Evolutionary conservation across 2,888 invertebrate species (phyloP).

Genomic region (Amblyjoppa fuscipennis): DNA sequence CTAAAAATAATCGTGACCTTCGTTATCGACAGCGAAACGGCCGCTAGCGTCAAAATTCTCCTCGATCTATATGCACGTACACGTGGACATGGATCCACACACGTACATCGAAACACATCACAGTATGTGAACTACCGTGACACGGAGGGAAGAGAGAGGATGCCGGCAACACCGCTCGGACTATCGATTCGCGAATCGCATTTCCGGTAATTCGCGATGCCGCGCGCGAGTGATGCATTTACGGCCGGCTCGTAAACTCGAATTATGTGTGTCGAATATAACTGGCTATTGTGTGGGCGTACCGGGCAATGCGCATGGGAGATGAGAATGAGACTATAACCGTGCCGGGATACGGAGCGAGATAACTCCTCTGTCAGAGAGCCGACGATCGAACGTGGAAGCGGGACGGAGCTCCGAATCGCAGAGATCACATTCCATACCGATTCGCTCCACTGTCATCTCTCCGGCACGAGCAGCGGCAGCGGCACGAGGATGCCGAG

Average conservation of each 20-base stretch:
- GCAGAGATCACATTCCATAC: constrained; percentile 55
- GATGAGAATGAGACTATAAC: constrained; percentile 52
- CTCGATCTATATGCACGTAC: background rate
- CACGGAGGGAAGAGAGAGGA: constrained; percentile 1
- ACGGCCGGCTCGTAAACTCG: constrained; percentile 75
- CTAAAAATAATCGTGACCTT: constrained; percentile 53
- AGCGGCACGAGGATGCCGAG: constrained; percentile 22
- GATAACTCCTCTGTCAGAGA: constrained; percentile 31
- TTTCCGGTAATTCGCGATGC: constrained; percentile 78
- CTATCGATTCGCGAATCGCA: constrained; percentile 77
- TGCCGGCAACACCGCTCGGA: constrained; percentile 62
- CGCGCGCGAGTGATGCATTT: constrained; percentile 75
- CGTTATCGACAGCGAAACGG: constrained; percentile 56
- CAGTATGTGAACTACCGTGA: constrained; percentile 4
- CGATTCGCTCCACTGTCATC: constrained; percentile 37
- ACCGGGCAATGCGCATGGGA: constrained; percentile 9
- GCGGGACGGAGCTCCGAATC: constrained; percentile 53
- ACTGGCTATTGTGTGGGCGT: constrained; percentile 24
- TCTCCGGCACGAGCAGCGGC: constrained; percentile 9
- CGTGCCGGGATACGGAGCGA: constrained; percentile 19
- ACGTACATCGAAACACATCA: background rate
- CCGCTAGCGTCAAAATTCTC: constrained; percentile 51
- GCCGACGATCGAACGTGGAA: constrained; percentile 4
- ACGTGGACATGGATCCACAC: background rate
- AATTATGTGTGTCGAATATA: constrained; percentile 73